These are phyloP conservation scores for Heliconius hewitsoni DNA, from an alignment of 1,140 invertebrate species.

Conservation along the genomic window DNA sequence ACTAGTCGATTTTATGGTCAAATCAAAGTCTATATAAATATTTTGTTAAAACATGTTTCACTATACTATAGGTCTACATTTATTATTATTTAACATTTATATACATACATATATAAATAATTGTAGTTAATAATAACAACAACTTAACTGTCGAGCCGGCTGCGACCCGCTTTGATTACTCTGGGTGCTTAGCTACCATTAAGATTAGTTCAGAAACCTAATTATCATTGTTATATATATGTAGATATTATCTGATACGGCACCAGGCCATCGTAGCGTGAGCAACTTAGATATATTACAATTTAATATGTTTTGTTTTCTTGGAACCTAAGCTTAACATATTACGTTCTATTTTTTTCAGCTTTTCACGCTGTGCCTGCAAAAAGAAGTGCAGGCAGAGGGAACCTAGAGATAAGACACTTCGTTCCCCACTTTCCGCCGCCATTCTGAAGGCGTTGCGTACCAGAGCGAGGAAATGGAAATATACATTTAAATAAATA, in stretches of 20 bases:
- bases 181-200: constrained; percentile 21
- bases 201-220: constrained; percentile 22
- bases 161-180: constrained; percentile 36
- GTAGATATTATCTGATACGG: neutral
- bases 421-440: no score
- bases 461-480: no score
- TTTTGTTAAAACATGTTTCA: neutral
- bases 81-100: neutral
- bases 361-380: no score
- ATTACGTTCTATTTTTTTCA: no score
- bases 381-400: no score
- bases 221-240: constrained; percentile 11
- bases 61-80: neutral
- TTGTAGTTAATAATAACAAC: constrained; percentile 35
- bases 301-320: no score
- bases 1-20: neutral
- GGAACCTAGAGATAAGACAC: no score
- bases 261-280: no score
- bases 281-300: no score
- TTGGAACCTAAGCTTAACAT: no score
- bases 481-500: no score
- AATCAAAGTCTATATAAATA: neutral
- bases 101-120: constrained; percentile 21
- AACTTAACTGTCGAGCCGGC: constrained; percentile 30
- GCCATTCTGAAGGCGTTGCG: no score